Percentiles rank a stretch among this genome's conserved stretches.
phyloP scores from a whole-genome alignment of 2,888 invertebrate species.

The Agrochola circellaris region DNA sequence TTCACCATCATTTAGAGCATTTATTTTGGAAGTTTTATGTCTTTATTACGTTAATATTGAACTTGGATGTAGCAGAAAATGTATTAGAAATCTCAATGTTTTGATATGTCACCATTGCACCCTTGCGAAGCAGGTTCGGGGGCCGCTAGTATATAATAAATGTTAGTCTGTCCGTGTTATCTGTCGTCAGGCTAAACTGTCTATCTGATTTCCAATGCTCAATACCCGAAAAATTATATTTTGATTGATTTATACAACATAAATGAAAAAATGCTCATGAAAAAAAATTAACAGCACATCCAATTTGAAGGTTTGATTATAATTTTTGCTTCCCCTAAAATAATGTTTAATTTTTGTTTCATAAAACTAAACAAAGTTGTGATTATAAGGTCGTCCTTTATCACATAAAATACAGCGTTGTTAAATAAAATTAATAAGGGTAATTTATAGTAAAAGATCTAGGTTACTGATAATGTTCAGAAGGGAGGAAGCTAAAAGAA shows the following conservation, averaged over 20 bases:
- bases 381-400: background rate
- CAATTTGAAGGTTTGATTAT: background rate
- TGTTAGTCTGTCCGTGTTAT: background rate
- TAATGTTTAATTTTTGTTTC: background rate
- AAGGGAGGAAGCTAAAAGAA: slow-evolving; percentile 16
- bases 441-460: slow-evolving; percentile 51
- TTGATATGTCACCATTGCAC: background rate
- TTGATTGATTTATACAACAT: background rate
- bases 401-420: slow-evolving; percentile 16
- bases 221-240: background rate
- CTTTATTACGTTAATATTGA: background rate
- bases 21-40: background rate
- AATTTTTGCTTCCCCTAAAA: background rate
- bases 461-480: slow-evolving; percentile 35
- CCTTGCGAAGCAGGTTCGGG: too few species aligned
- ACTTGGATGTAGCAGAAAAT: background rate
- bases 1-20: background rate
- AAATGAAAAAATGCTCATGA: background rate
- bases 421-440: slow-evolving; percentile 49
- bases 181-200: background rate
- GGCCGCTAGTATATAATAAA: background rate
- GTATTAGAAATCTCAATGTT: background rate
- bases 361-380: background rate
- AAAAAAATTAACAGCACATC: background rate
- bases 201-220: background rate